A percentile compares a stretch with the other conserved stretches of the same genome.
Conservation (phyloP, 2,113 vertebrate species). For the Phylloscopus trochiloides region DNA sequence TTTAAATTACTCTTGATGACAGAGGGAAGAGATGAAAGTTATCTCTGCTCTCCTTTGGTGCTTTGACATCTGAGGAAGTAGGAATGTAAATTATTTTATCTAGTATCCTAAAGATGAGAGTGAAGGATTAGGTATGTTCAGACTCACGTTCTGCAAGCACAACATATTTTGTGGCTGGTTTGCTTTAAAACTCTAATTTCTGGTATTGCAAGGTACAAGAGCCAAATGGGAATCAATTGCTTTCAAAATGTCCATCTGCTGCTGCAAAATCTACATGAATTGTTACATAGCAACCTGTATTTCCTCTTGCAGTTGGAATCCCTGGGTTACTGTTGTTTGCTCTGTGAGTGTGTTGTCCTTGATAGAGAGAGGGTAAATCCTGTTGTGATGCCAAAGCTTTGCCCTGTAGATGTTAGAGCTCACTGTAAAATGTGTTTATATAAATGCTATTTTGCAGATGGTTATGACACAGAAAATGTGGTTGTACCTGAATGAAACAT, state of each 20-base stretch:
- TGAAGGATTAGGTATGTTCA: neutral
- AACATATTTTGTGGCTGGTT: neutral
- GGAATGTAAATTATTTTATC: neutral
- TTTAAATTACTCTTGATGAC: neutral
- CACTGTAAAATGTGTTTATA: neutral
- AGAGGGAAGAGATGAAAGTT: neutral
- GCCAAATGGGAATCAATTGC: slow-evolving; percentile 13
- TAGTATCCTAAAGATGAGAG: neutral
- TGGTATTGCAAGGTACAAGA: neutral
- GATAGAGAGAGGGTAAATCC: neutral
- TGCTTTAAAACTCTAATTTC: slow-evolving; percentile 15
- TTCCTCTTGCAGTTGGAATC: slow-evolving; percentile 24
- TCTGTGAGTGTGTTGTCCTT: slow-evolving; percentile 30
- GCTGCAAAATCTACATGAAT: slow-evolving; percentile 26
- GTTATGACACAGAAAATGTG: neutral
- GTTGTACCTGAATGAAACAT: neutral
- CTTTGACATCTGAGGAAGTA: neutral
- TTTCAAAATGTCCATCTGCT: slow-evolving; percentile 53
- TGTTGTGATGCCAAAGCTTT: slow-evolving; percentile 9
- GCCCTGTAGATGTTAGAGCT: neutral
- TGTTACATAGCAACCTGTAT: slow-evolving; percentile 42
- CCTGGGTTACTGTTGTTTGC: slow-evolving; percentile 16
- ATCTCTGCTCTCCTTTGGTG: neutral
- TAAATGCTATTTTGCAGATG: slow-evolving; percentile 15
- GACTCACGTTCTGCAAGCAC: neutral